These are phyloP conservation scores for Stictonetta naevosa DNA, from an alignment of 2,113 vertebrate genomes.

Conservation along the genomic window DNA sequence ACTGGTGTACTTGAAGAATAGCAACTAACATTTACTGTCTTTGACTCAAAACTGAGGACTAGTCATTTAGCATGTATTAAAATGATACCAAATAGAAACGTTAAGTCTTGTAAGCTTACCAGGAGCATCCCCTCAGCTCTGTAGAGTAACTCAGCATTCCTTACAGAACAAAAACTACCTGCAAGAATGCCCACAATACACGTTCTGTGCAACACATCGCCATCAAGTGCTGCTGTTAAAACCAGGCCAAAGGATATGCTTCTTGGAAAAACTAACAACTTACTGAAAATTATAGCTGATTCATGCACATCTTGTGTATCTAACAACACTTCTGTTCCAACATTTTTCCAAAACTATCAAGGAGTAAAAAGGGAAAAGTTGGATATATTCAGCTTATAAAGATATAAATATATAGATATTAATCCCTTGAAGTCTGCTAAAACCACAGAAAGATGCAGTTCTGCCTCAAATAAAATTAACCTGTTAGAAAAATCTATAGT, in stretches of 20 bases:
- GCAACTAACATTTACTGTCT: background rate
- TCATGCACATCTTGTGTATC: background rate
- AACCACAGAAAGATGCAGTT: background rate
- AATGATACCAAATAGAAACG: background rate
- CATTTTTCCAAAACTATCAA: background rate
- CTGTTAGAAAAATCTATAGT: background rate
- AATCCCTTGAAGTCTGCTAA: background rate
- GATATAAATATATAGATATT: background rate
- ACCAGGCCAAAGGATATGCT: background rate
- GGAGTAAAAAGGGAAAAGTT: background rate
- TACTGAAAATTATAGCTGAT: background rate
- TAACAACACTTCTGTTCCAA: background rate
- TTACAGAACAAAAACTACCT: background rate
- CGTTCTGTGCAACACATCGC: background rate
- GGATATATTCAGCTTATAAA: background rate
- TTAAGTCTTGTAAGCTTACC: background rate
- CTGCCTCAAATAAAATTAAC: background rate
- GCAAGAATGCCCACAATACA: background rate
- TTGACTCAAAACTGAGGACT: background rate
- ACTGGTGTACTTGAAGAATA: background rate
- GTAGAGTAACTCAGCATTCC: background rate
- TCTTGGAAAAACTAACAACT: background rate
- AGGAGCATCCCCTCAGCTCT: background rate
- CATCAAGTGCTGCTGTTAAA: accelerated
- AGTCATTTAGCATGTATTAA: background rate